These are phyloP conservation scores for Myotis vivesi DNA, from an alignment of 2,797 vertebrate species.

Conservation along the genomic window DNA sequence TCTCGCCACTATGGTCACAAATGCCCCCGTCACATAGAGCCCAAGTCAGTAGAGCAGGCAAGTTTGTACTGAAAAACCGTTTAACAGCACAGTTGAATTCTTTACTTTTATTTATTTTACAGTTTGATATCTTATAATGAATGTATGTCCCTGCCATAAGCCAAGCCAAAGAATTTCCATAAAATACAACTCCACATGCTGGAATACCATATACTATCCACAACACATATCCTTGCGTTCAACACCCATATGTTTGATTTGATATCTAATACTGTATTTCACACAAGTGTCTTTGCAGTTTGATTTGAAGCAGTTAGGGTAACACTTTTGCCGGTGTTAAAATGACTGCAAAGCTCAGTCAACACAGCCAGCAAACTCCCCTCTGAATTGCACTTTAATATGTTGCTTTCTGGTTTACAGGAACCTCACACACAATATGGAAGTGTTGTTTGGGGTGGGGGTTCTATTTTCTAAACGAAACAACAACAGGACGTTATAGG, in stretches of 20 bases:
- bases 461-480: not conserved
- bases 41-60: not conserved
- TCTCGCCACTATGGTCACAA: not conserved
- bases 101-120: slow-evolving; percentile 73
- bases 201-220: slow-evolving; percentile 39
- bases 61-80: slow-evolving; percentile 20
- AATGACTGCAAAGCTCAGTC: slow-evolving; percentile 74
- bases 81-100: slow-evolving; percentile 51
- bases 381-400: slow-evolving; percentile 57
- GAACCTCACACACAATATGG: slow-evolving; percentile 18
- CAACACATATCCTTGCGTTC: slow-evolving; percentile 61
- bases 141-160: slow-evolving; percentile 70
- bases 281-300: slow-evolving; percentile 69
- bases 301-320: slow-evolving; percentile 75
- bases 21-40: not conserved
- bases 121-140: slow-evolving; percentile 68
- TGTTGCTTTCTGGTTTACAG: slow-evolving; percentile 55
- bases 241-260: slow-evolving; percentile 72
- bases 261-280: slow-evolving; percentile 73
- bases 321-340: slow-evolving; percentile 75
- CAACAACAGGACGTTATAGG: not conserved
- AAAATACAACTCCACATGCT: slow-evolving; percentile 75
- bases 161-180: slow-evolving; percentile 73
- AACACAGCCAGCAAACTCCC: slow-evolving; percentile 70
- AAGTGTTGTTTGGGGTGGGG: not conserved